Conservation (phyloP, 2,888 invertebrate species). For the Amitus sp. region DNA sequence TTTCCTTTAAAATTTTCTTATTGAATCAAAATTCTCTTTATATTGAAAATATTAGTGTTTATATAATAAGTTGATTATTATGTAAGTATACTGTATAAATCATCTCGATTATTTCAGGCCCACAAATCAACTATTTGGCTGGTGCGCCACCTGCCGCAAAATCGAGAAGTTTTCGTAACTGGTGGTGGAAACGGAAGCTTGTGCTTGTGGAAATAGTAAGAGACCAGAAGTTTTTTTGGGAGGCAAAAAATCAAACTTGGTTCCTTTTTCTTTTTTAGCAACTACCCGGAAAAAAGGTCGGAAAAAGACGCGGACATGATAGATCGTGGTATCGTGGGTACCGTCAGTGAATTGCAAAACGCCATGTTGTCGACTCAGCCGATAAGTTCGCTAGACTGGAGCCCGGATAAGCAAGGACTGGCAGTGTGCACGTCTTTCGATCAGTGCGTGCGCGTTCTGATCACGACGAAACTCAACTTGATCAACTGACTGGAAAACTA, state of each 20-base stretch:
- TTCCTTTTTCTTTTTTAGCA: conserved; percentile 68
- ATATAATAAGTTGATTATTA: neutral
- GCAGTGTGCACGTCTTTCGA: conserved; percentile 92
- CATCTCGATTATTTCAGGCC: conserved; percentile 60
- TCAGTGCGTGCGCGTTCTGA: conserved; percentile 85
- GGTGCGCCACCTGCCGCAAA: conserved; percentile 90
- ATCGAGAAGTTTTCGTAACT: conserved; percentile 91
- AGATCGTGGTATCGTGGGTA: conserved; percentile 81
- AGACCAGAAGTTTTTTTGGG: too few species aligned
- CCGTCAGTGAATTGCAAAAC: conserved; percentile 80
- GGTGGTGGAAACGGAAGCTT: conserved; percentile 92
- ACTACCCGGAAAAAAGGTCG: conserved; percentile 82
- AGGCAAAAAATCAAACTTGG: too few species aligned
- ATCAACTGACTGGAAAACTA: conserved; percentile 67
- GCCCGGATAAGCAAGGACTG: conserved; percentile 87
- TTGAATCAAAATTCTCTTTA: too few species aligned
- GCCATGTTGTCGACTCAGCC: conserved; percentile 87
- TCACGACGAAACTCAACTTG: conserved; percentile 90
- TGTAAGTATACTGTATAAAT: too few species aligned
- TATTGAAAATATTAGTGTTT: too few species aligned
- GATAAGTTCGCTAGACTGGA: conserved; percentile 91
- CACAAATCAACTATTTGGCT: conserved; percentile 87
- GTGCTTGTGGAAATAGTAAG: conserved; percentile 95
- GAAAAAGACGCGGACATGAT: conserved; percentile 78
- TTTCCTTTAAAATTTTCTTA: too few species aligned